Percentiles rank a stretch among this genome's conserved stretches.
phyloP scores from a whole-genome alignment of 1,140 invertebrate genomes.

The Drosophila sulfurigaster region DNA sequence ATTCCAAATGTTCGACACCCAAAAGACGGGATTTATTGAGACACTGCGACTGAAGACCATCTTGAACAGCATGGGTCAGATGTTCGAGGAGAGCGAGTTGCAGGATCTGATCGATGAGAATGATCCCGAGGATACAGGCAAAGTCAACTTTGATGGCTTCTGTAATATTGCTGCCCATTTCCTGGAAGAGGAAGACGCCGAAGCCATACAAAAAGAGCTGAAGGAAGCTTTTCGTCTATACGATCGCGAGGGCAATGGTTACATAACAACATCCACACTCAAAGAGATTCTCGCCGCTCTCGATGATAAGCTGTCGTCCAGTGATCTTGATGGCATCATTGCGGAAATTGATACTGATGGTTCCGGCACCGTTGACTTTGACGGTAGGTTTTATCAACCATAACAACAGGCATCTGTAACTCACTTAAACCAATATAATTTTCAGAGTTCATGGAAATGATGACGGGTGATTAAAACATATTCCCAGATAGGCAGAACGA shows the following conservation, averaged over 20 bases:
- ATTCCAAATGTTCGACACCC: constrained; percentile 97
- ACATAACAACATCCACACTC: constrained; percentile 95
- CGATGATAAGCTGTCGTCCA: constrained; percentile 94
- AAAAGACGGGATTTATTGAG: constrained; percentile 95
- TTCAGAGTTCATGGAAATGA: constrained; percentile 94
- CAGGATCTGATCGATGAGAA: constrained; percentile 93
- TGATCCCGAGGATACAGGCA: constrained; percentile 94
- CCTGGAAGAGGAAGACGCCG: constrained; percentile 95
- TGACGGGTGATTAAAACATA: constrained; percentile 89
- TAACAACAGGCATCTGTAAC: not conserved
- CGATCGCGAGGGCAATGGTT: constrained; percentile 94
- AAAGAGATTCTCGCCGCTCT: constrained; percentile 96
- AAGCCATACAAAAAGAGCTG: constrained; percentile 97
- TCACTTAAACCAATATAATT: constrained; percentile 44
- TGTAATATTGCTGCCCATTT: constrained; percentile 95
- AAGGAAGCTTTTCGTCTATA: constrained; percentile 95
- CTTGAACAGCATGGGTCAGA: constrained; percentile 96
- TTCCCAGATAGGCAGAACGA: not conserved
- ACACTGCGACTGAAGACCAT: constrained; percentile 95
- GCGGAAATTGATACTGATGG: constrained; percentile 97
- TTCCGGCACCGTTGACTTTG: constrained; percentile 95
- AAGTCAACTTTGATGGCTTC: constrained; percentile 97
- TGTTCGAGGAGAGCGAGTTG: constrained; percentile 95
- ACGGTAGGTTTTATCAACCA: constrained; percentile 86
- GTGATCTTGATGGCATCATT: constrained; percentile 95